Percentiles rank a stretch among this genome's conserved stretches.
phyloP scores from a whole-genome alignment of 2,797 vertebrate genomes.

The Periparus ater region DNA sequence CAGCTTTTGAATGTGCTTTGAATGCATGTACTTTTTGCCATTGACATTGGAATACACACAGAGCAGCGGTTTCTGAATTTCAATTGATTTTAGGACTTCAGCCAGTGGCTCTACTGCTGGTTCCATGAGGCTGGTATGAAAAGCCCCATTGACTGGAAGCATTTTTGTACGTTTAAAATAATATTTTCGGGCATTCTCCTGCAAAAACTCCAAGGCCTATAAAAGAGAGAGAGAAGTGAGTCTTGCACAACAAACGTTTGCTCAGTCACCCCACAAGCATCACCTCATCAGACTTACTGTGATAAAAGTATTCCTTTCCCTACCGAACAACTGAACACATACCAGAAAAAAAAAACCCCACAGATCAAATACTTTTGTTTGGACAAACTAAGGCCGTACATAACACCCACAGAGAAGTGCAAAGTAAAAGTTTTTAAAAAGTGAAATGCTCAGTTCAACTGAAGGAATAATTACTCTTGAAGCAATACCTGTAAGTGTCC shows the following conservation, averaged over 20 bases:
- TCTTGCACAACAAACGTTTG: not conserved
- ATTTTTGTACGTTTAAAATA: constrained; percentile 79
- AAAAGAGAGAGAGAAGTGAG: not conserved
- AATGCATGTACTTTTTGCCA: constrained; percentile 84
- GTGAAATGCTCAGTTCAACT: not conserved
- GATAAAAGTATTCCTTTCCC: not conserved
- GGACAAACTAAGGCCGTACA: accelerated
- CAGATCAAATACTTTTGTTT: not conserved
- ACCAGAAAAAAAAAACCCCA: not conserved
- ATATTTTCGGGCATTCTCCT: constrained; percentile 81
- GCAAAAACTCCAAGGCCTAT: constrained; percentile 92
- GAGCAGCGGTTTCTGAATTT: constrained; percentile 83
- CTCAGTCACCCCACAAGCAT: not conserved
- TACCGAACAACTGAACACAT: not conserved
- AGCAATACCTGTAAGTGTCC: constrained; percentile 87
- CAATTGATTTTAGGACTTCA: constrained; percentile 79
- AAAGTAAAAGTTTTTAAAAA: not conserved
- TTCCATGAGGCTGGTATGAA: constrained; percentile 91
- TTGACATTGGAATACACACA: constrained; percentile 89
- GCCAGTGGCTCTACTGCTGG: constrained; percentile 81
- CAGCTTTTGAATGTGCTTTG: constrained; percentile 78
- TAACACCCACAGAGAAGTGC: not conserved
- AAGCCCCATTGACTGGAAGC: constrained; percentile 91
- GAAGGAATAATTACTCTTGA: not conserved
- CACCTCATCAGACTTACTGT: not conserved